Conservation (phyloP, 2,113 vertebrate species). For the Oostethus manadensis region DNA sequence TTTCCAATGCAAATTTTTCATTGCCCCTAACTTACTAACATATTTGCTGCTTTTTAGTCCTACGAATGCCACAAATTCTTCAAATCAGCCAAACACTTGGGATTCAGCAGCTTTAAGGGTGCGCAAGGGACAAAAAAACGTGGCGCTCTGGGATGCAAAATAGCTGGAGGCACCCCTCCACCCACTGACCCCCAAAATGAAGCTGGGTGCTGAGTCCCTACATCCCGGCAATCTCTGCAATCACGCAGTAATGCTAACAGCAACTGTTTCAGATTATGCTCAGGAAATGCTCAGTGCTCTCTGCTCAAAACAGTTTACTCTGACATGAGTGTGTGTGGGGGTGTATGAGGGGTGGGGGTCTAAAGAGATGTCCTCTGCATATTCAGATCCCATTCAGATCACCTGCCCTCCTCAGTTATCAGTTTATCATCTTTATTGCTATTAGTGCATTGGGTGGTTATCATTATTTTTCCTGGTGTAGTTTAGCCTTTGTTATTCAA, state of each 20-base stretch:
- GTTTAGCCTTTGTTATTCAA: conserved; percentile 3
- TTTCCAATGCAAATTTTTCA: not conserved
- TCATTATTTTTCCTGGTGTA: conserved; percentile 4
- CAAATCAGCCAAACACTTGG: not conserved
- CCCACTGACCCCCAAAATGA: conserved; percentile 24
- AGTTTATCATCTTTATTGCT: conserved; percentile 8
- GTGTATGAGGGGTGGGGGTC: conserved; percentile 1
- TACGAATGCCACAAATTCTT: not conserved
- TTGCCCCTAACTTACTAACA: not conserved
- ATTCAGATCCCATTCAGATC: conserved; percentile 17
- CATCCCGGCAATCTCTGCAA: conserved; percentile 69
- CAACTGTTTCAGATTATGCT: conserved; percentile 80
- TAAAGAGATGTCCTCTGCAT: conserved; percentile 23
- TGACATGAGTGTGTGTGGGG: conserved; percentile 68
- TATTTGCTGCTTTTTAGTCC: not conserved
- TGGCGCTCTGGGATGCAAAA: conserved; percentile 45
- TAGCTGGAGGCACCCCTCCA: conserved; percentile 45
- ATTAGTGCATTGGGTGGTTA: conserved; percentile 10
- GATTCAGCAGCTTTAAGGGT: not conserved
- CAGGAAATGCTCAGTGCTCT: conserved; percentile 81
- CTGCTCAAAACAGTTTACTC: conserved; percentile 79
- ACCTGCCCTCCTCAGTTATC: too few species aligned
- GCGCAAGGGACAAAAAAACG: not conserved
- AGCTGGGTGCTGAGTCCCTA: conserved; percentile 46
- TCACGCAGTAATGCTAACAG: conserved; percentile 70